Evolutionary conservation across 2,888 invertebrate species (phyloP), one percentile per base, ranked within the genome.

Genomic region (Diplazon laetatorius): DNA sequence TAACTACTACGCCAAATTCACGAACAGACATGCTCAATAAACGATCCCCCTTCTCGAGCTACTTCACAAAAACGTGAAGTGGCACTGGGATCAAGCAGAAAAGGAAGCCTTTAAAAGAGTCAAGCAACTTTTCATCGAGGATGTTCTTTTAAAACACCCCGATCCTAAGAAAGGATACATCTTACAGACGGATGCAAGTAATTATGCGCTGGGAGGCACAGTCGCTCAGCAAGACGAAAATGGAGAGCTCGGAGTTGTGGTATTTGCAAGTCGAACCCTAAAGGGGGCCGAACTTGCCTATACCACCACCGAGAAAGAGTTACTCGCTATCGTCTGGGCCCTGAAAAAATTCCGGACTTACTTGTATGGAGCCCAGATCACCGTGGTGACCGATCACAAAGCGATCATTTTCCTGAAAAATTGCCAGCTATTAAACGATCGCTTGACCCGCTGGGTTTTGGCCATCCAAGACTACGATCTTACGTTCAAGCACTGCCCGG

Each of bases 301-400:
- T 20, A 52, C 48, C 5, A 66, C 60, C 0, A 76, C 71, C 1
- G 76, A 71, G 12, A 76, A 71, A 9, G 76, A 71, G 35, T 16
- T 65, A 20, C 12, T 71, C 9, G 76, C 65, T 1, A 59, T 76
- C 5, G 42, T 71, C 0, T 57, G 42, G 42, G 69, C 57, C 1
- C 9, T 76, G 12, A 6, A 10, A 0, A 76, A 71, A 35, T 76
- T 62, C n/a, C 2, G 71, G 1, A 71, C 59, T 2, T 65, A 48
- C n/a, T 25, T 71, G 0, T 20, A 50, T n/a, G 71, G 76, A 14
- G 37, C 76, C 0, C 57, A 30, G 30, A 55, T 76, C 2, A 30
- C 10, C 10, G 22, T 57, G 0, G n/a, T 35, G 6, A 76, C 76
- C 0, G 76, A 76, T 10, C 71, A 76, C n/a, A 57, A 63, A 20